These are phyloP conservation scores for Chlamydotis undulata DNA, from an alignment of 2,113 vertebrate species.

Conservation along the genomic window DNA sequence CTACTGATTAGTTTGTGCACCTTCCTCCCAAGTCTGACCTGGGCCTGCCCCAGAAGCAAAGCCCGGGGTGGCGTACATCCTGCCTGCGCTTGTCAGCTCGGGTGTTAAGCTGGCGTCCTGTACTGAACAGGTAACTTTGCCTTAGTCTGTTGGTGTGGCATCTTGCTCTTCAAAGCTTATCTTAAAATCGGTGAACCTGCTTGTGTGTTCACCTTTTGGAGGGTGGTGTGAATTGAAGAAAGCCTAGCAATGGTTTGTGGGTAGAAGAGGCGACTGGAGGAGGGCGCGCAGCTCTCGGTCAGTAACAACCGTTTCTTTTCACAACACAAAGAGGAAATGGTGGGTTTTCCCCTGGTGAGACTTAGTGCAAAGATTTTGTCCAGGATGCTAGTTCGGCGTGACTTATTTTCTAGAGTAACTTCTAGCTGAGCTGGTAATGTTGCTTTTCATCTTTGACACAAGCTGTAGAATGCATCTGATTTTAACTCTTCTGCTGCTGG, in stretches of 20 bases:
- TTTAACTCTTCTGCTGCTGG: not conserved
- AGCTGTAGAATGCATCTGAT: not conserved
- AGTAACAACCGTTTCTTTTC: not conserved
- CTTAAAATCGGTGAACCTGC: not conserved
- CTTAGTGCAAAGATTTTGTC: not conserved
- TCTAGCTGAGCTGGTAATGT: not conserved
- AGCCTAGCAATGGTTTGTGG: not conserved
- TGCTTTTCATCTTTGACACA: not conserved
- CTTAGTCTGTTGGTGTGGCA: fast-evolving
- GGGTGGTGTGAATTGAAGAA: not conserved
- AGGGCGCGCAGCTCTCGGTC: not conserved
- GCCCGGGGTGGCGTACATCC: fast-evolving
- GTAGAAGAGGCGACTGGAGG: not conserved
- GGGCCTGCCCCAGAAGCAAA: not conserved
- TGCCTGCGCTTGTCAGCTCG: not conserved
- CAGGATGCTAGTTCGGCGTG: not conserved
- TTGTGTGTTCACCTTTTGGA: not conserved
- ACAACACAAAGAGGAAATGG: not conserved
- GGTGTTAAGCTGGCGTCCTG: not conserved
- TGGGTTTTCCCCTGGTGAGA: not conserved
- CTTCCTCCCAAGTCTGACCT: not conserved
- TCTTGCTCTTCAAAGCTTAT: not conserved
- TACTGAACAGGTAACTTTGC: not conserved
- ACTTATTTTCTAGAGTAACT: not conserved
- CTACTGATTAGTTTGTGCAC: not conserved